Base-by-base conservation (phyloP, 2,888 invertebrate genomes). In the Hermodice carunculata region DNA sequence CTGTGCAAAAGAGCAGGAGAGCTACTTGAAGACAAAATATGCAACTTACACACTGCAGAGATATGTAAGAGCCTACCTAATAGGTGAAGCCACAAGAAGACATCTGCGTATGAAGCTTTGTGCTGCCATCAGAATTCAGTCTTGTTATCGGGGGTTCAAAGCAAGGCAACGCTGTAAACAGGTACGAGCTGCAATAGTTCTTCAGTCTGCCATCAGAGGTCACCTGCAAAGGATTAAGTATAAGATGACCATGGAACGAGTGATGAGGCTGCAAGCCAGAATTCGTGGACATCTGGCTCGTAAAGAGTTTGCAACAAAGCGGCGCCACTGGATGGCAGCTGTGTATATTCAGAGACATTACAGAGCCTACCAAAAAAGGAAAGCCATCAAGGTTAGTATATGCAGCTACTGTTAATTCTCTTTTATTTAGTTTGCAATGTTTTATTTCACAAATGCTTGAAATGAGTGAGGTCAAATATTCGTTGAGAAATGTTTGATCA, bases 271-370 rank as follows among this genome's bases (percentile, higher is more conserved):
- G n/a, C n/a, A n/a, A n/a, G n/a, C n/a, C n/a, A n/a, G n/a, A n/a
- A n/a, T n/a, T n/a, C n/a, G n/a, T n/a, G n/a, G n/a, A n/a, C n/a
- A n/a, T n/a, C n/a, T n/a, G n/a, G n/a, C n/a, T n/a, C n/a, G n/a
- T n/a, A n/a, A n/a, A n/a, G n/a, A n/a, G n/a, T n/a, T n/a, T n/a
- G n/a, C n/a, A n/a, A n/a, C n/a, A n/a, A n/a, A n/a, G n/a, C n/a
- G n/a, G n/a, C n/a, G n/a, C n/a, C n/a, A n/a, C n/a, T n/a, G n/a
- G n/a, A n/a, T n/a, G n/a, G 69, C 69, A 5, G 75, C 73, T 8
- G 48, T 69, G 14, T 40, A 43, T 11, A 49, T 75, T 1, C 77
- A 78, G 53, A 56, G 72, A 14, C 34, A 40, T 1, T 62, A 63
- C 14, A 59, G 77, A 34, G 53, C 64, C 14, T 26, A 48, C 46